Base-by-base conservation (phyloP, 1,140 invertebrate species). In the Zeugodacus cucurbitae region DNA sequence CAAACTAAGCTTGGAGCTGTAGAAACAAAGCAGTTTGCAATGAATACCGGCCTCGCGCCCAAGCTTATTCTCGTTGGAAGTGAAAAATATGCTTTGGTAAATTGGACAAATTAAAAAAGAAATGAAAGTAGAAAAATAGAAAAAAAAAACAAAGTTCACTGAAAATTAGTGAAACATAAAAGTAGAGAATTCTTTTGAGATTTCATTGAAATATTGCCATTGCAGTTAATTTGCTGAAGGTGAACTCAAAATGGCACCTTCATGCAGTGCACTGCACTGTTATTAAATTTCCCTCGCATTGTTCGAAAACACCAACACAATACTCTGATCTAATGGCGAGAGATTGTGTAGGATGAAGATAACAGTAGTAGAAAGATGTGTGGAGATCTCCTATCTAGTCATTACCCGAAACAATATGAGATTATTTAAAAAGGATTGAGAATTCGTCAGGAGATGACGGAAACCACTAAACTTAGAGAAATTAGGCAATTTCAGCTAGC, bases 101-200 rank as follows among this genome's bases (percentile, higher is more conserved):
- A 82, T 82, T 82, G 41, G 37, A 48, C 41, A 29, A 82, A 54
- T 11, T 54, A 54, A 82, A 48, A 48, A 10, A 8, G 3, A 20
- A 44, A 48, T 4, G 14, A 48, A 82, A 7, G 37, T 22, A 32
- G 11, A 74, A 48, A 26, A 29, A 14, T 2, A 34, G 14, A 70
- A 10, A 17, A 10, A 17, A 32, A 14, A 34, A 70, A 70, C 11
- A 26, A 10, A 48, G 48, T 82, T 41, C n/a, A 41, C 74, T 82
- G 48, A 48, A 82, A 82, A 82, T 82, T 82, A 82, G 74, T 82
- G 41, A 26, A 82, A 82, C 26, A 82, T 82, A 82, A 82, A 82
- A 82, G 74, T 48, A 48, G 29, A n/a, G 11, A 82, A 82, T 82
- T 82, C 74, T 82, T 82, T 82, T 82, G 74, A 54, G 74, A 22